Evolutionary conservation across 1,140 invertebrate species (phyloP), one percentile per base, ranked within the genome.

Genomic region (Wiebesia pumilae): DNA sequence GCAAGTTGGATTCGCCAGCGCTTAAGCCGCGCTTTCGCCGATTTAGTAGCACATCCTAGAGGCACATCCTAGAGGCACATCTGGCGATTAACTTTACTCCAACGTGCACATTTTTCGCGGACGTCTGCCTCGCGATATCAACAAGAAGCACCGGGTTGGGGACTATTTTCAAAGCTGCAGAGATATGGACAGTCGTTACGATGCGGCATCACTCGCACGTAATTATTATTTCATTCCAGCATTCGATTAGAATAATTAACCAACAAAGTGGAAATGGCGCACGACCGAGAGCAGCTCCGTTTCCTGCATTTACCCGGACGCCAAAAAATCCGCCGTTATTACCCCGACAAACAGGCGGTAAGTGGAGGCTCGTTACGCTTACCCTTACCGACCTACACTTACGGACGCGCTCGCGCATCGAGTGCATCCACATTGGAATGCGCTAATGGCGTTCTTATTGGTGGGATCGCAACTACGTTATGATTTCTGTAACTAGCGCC

Each of bases 401-500:
- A n/a, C n/a, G 24, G 43, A 21, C 65, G 43, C 40, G 33, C 43
- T 24, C 40, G n/a, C n/a, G 38, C 16, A 10, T 43, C 35, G 16
- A 10, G 62, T n/a, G 47, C 90, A 71, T 73, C 54, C 33, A 21
- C 81, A 87, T 88, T 84, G 87, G 88, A 89, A 89, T 90, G 89
- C 89, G 88, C 86, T 90, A 91, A 91, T 91, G 87, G 89, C 83
- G 75, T 84, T 84, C 83, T 87, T 81, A 90, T 90, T 87, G 85
- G 85, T 77, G 87, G 38, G 79, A 71, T 79, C 78, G 80, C 83
- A 87, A 89, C 90, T 87, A 91, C 89, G 88, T 91, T 90, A 90
- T 90, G 90, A 92, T 92, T 91, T 91, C 91, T 90, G 89, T 90
- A 91, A 92, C 90, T 89, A 92, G 89, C 86, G 88, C 88, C 88